Evolutionary conservation across 1,140 invertebrate species (phyloP).

Genomic region (Coboldia fuscipes): DNA sequence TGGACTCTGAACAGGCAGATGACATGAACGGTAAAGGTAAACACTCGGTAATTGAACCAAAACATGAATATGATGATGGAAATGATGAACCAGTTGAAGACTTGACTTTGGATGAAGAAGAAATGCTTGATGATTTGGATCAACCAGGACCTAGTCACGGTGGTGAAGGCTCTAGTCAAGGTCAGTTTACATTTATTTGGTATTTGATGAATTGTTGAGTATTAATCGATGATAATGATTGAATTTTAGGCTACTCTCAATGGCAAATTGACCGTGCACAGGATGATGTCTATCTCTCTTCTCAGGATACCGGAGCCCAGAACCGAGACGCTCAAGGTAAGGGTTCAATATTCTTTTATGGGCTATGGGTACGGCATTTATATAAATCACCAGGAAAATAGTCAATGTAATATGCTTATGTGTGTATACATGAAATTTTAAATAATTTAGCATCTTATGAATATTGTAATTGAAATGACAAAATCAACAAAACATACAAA

Average conservation of each 20-base stretch:
- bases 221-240: background rate
- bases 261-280: slow-evolving; percentile 49
- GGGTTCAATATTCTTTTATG: slow-evolving; percentile 23
- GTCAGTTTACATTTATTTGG: slow-evolving; percentile 13
- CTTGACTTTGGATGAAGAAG: slow-evolving; percentile 58
- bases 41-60: slow-evolving; percentile 42
- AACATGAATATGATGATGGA: slow-evolving; percentile 47
- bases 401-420: no score
- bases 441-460: no score
- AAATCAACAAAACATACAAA: no score
- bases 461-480: no score
- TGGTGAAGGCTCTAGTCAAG: slow-evolving; percentile 33
- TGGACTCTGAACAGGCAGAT: slow-evolving; percentile 1
- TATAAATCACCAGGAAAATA: no score
- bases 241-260: slow-evolving; percentile 26
- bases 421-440: no score
- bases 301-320: slow-evolving; percentile 43
- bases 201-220: background rate
- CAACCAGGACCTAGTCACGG: slow-evolving; percentile 33
- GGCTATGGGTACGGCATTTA: background rate
- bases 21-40: slow-evolving; percentile 8
- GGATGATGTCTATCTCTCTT: slow-evolving; percentile 46
- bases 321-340: slow-evolving; percentile 60
- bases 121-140: slow-evolving; percentile 24
- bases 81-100: slow-evolving; percentile 61